These are phyloP conservation scores for Zaprionus capensis DNA, from an alignment of 1,140 invertebrate species.

Conservation along the genomic window DNA sequence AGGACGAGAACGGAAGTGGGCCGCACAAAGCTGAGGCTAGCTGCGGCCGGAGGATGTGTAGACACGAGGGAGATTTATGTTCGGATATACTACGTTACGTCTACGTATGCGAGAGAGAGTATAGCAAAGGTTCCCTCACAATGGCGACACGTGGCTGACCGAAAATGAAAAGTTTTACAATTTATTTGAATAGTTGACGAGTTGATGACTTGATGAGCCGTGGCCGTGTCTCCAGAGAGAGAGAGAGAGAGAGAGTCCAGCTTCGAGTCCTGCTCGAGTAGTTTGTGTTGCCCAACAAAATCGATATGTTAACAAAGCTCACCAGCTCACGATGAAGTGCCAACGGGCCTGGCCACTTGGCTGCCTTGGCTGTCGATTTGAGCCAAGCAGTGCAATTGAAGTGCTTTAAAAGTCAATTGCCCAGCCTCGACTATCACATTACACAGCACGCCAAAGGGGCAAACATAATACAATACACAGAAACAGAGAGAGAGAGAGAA, in stretches of 20 bases:
- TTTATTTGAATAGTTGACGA: slow-evolving; percentile 71
- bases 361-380: slow-evolving; percentile 13
- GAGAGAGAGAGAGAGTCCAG: not conserved
- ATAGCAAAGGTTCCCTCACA: not conserved
- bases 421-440: slow-evolving; percentile 42
- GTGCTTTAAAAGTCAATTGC: slow-evolving; percentile 47
- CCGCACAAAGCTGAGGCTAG: not conserved
- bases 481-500: not conserved
- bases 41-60: slow-evolving; percentile 29
- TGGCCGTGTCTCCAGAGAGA: too few species aligned
- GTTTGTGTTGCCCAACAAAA: slow-evolving; percentile 1
- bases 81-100: not conserved
- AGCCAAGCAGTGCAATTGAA: slow-evolving; percentile 31
- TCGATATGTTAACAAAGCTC: slow-evolving; percentile 13
- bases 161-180: slow-evolving; percentile 67
- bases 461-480: slow-evolving; percentile 11
- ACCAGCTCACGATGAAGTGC: not conserved
- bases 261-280: too few species aligned
- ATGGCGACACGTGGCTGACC: slow-evolving; percentile 57
- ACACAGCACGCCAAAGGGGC: slow-evolving; percentile 28
- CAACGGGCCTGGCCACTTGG: slow-evolving; percentile 17
- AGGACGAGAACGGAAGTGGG: slow-evolving; percentile 34
- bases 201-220: slow-evolving; percentile 5
- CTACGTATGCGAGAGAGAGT: not conserved
- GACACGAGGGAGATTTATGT: slow-evolving; percentile 32